phyloP scores from a whole-genome alignment of 2,888 invertebrate species.

The Resseliella maxima region DNA sequence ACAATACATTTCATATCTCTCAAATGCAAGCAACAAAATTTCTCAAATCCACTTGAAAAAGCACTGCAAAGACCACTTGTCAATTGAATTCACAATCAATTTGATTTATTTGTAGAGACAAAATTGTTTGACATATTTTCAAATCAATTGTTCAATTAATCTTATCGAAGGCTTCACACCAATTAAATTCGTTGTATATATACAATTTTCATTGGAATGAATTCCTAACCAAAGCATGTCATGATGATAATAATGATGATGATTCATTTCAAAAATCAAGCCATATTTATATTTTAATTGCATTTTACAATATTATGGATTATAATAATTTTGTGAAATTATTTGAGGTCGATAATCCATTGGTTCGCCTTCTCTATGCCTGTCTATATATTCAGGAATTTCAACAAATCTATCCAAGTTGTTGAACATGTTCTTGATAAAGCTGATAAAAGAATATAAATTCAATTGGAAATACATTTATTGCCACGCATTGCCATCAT shows the following conservation, averaged over 20 bases:
- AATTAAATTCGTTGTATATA: background rate
- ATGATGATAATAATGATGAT: background rate
- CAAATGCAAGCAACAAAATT: background rate
- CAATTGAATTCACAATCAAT: constrained; percentile 21
- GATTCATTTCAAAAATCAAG: background rate
- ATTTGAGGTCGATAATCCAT: background rate
- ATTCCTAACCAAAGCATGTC: background rate
- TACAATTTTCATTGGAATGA: background rate
- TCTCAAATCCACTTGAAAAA: constrained; percentile 4
- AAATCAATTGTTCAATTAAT: constrained; percentile 46
- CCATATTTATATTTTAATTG: no score
- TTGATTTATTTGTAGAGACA: constrained; percentile 17
- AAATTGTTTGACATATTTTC: constrained; percentile 20
- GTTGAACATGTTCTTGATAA: constrained; percentile 43
- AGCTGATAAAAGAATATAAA: constrained; percentile 33
- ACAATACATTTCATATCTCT: background rate
- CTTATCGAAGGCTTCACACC: constrained; percentile 35
- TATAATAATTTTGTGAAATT: no score
- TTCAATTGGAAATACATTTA: constrained; percentile 21
- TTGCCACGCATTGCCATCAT: background rate
- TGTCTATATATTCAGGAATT: constrained; percentile 33
- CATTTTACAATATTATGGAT: background rate
- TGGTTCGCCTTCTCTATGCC: background rate
- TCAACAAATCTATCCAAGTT: background rate
- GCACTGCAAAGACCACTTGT: background rate